Percentiles rank a stretch among this genome's conserved stretches.
Conservation (phyloP, 2,113 vertebrate genomes). For the Corythornis vintsioides region DNA sequence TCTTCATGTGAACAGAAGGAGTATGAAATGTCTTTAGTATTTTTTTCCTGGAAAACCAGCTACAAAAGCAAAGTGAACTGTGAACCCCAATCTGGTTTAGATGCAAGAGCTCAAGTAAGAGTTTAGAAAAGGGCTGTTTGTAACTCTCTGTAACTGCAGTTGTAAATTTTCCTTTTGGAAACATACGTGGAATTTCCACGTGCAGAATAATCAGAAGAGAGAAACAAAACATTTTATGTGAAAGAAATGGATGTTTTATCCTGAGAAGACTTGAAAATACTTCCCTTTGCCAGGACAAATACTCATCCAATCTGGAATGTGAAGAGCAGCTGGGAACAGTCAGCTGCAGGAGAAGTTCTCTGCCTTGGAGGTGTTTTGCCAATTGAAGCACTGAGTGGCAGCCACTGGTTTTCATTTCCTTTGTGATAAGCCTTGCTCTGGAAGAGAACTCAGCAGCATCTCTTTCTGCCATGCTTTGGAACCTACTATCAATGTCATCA, state of each 20-base stretch:
- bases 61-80: not conserved
- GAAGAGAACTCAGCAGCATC: not conserved
- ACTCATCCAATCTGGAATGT: conserved; percentile 45
- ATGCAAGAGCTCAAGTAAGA: not conserved
- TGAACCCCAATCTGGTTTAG: not conserved
- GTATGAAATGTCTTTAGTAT: not conserved
- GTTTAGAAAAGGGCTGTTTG: not conserved
- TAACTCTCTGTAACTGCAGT: not conserved
- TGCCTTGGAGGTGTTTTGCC: not conserved
- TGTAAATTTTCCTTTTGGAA: not conserved
- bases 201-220: not conserved
- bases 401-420: not conserved
- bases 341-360: not conserved
- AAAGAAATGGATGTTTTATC: not conserved
- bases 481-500: not conserved
- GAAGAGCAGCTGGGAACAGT: conserved; percentile 35
- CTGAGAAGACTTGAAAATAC: conserved; percentile 12
- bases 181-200: not conserved
- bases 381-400: not conserved
- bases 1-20: not conserved
- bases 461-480: not conserved
- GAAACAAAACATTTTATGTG: not conserved
- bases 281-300: conserved; percentile 28
- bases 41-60: not conserved
- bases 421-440: not conserved